Evolutionary conservation across 64 coral and sea anemone genomes (phyloP).

Genomic region (Acropora yongei): DNA sequence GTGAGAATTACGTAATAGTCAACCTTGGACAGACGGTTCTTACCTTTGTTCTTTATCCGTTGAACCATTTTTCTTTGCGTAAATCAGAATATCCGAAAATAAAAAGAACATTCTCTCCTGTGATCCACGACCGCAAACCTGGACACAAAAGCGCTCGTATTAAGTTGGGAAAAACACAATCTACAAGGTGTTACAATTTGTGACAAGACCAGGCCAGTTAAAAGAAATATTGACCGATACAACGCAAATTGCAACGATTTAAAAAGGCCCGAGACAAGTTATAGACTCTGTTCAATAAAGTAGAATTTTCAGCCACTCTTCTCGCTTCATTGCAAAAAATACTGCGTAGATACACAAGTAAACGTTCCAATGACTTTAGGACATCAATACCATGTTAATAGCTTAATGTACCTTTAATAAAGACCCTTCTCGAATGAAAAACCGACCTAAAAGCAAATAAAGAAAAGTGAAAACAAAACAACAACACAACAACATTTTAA

Average conservation of each 20-base stretch:
- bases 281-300: too few species aligned
- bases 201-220: too few species aligned
- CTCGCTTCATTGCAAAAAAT: too few species aligned
- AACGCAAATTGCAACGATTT: too few species aligned
- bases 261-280: too few species aligned
- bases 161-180: background rate
- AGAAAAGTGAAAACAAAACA: background rate
- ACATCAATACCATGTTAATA: background rate
- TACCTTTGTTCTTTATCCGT: conserved; percentile 90
- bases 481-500: background rate
- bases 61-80: conserved; percentile 88
- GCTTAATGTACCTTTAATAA: conserved; percentile 79
- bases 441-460: conserved; percentile 62
- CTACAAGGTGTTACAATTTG: too few species aligned
- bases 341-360: too few species aligned
- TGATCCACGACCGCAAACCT: conserved; percentile 93
- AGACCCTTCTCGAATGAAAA: conserved; percentile 95
- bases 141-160: background rate
- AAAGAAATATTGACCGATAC: too few species aligned
- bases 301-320: too few species aligned
- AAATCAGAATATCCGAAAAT: conserved; percentile 98
- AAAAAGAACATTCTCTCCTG: conserved; percentile 97
- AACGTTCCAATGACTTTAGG: too few species aligned
- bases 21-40: too few species aligned
- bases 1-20: too few species aligned